A percentile compares a stretch with the other conserved stretches of the same genome.
phyloP scores from a whole-genome alignment of 2,797 vertebrate species.

The Iguana delicatissima region DNA sequence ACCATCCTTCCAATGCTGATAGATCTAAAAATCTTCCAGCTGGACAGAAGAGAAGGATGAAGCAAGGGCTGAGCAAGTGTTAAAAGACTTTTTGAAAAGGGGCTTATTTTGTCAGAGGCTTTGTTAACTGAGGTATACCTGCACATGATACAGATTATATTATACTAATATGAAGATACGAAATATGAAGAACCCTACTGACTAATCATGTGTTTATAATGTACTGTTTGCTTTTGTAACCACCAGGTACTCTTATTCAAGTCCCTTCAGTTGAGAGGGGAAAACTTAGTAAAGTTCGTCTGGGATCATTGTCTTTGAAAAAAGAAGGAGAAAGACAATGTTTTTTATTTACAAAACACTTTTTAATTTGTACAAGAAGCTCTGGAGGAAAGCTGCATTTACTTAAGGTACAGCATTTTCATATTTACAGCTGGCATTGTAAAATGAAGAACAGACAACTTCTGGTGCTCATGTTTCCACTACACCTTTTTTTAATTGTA shows the following conservation, averaged over 20 bases:
- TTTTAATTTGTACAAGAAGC: constrained; percentile 97
- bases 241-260: constrained; percentile 96
- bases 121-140: no score
- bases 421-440: constrained; percentile 11
- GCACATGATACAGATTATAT: background rate
- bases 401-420: constrained; percentile 87
- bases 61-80: no score
- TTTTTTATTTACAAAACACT: constrained; percentile 99
- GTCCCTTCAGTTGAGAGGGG: constrained; percentile 96
- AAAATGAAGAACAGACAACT: constrained; percentile 25
- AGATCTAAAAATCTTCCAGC: background rate
- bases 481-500: background rate
- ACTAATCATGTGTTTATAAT: constrained; percentile 38
- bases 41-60: background rate
- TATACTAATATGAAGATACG: background rate
- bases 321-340: constrained; percentile 98
- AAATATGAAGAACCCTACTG: background rate
- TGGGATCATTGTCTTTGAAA: constrained; percentile 96
- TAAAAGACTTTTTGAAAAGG: no score
- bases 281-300: constrained; percentile 96
- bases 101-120: no score
- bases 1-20: no score
- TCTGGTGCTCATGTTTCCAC: background rate
- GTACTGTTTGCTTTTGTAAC: constrained; percentile 67
- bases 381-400: constrained; percentile 97